Percentiles rank a stretch among this genome's conserved stretches.
phyloP scores from a whole-genome alignment of 2,888 invertebrate species.

The Zygaena filipendulae region DNA sequence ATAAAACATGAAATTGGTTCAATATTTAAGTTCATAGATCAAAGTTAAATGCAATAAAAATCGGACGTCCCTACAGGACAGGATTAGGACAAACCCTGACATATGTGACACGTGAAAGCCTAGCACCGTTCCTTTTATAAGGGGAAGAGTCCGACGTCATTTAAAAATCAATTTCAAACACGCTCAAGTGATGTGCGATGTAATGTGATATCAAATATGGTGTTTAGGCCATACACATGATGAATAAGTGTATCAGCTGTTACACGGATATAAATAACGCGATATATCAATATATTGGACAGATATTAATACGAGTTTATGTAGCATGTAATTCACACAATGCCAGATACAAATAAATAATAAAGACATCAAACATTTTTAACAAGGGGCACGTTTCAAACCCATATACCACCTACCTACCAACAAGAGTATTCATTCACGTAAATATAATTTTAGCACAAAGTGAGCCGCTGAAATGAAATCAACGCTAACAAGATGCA shows the following conservation, averaged over 20 bases:
- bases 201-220: no score
- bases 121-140: constrained; percentile 40
- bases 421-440: no score
- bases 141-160: constrained; percentile 36
- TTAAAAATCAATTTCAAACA: constrained; percentile 51
- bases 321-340: constrained; percentile 48
- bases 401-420: no score
- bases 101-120: constrained; percentile 58
- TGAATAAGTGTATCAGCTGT: constrained; percentile 42
- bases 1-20: constrained; percentile 47
- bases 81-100: constrained; percentile 63
- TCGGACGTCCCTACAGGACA: constrained; percentile 50
- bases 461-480: constrained; percentile 46
- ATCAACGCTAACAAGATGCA: constrained; percentile 61
- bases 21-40: constrained; percentile 56
- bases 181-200: no score
- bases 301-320: constrained; percentile 42
- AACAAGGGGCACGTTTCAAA: no score
- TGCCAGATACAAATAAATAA: constrained; percentile 29
- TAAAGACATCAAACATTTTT: constrained; percentile 22
- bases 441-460: constrained; percentile 60
- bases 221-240: constrained; percentile 38
- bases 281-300: constrained; percentile 49
- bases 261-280: constrained; percentile 35
- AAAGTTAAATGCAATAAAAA: constrained; percentile 60